phyloP scores from a whole-genome alignment of 2,113 vertebrate genomes.

The Oncorhynchus masou region DNA sequence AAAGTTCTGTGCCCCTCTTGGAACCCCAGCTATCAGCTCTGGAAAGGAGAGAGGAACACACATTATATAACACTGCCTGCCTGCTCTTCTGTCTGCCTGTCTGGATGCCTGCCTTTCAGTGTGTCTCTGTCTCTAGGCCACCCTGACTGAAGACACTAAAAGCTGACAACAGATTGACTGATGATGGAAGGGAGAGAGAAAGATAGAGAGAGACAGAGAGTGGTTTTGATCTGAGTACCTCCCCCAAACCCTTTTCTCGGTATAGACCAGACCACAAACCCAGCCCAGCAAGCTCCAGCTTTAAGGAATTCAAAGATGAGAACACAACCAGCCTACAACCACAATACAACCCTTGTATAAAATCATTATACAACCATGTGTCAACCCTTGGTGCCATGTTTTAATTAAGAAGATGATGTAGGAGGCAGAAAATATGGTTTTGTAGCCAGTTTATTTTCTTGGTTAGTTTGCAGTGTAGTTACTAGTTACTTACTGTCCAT shows the following conservation, averaged over 20 bases:
- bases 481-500: too few species aligned
- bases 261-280: constrained; percentile 34
- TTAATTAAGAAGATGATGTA: too few species aligned
- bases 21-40: constrained; percentile 90
- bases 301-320: background rate
- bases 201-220: constrained; percentile 29
- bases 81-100: background rate
- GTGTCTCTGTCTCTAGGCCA: too few species aligned
- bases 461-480: too few species aligned
- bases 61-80: background rate
- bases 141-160: too few species aligned
- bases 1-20: constrained; percentile 89
- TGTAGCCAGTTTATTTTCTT: background rate
- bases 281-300: constrained; percentile 22
- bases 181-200: background rate
- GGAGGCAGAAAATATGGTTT: background rate
- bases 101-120: too few species aligned
- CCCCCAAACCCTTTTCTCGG: constrained; percentile 15
- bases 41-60: constrained; percentile 44
- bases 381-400: too few species aligned
- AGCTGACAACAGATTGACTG: too few species aligned
- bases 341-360: constrained; percentile 27
- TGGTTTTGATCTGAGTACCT: constrained; percentile 4
- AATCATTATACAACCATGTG: too few species aligned
- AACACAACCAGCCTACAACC: constrained; percentile 44